These are phyloP conservation scores for Pteronotus mesoamericanus DNA, from an alignment of 2,797 vertebrate species.

Conservation along the genomic window DNA sequence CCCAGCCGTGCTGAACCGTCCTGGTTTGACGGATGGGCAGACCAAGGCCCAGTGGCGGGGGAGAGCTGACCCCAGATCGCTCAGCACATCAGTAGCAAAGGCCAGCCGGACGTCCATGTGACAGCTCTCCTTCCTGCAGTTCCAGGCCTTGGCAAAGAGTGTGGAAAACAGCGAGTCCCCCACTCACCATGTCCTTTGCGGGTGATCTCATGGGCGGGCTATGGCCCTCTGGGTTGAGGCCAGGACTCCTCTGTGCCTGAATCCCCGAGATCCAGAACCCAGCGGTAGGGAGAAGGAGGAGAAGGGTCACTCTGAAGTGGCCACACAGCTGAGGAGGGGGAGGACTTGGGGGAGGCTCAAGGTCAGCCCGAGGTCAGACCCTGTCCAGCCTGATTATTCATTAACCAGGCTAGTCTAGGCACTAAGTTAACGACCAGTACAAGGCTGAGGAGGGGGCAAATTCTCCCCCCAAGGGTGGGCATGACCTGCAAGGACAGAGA, in stretches of 20 bases:
- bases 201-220: neutral
- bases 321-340: neutral
- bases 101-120: neutral
- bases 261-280: neutral
- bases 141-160: neutral
- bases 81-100: neutral
- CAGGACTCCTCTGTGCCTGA: neutral
- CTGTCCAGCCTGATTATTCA: slow-evolving; percentile 50
- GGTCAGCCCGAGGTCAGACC: slow-evolving; percentile 57
- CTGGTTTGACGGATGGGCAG: neutral
- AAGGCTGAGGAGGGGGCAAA: neutral
- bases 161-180: neutral
- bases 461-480: neutral
- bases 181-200: neutral
- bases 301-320: neutral
- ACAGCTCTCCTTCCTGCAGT: neutral
- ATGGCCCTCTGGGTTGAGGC: neutral
- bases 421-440: neutral
- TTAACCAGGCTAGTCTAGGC: neutral
- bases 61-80: too few species aligned
- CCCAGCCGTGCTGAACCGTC: neutral
- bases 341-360: neutral
- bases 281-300: neutral
- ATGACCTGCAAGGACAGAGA: neutral
- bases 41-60: neutral